Percentiles rank a stretch among this genome's conserved stretches.
Evolutionary conservation across 2,888 invertebrate species (phyloP).

Genomic region (Himalopsyche japonica): DNA sequence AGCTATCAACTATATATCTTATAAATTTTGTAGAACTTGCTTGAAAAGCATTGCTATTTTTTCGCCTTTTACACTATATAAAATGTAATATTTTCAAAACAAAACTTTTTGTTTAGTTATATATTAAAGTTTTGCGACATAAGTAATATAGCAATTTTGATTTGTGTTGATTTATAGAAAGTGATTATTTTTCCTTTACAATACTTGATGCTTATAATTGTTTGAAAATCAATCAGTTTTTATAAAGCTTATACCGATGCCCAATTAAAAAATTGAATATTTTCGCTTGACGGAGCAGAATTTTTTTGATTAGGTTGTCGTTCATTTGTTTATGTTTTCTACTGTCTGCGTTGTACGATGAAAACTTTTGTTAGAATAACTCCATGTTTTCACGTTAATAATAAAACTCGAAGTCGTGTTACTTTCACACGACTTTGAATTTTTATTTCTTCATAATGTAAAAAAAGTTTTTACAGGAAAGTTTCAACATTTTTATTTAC

Average conservation of each 20-base stretch:
- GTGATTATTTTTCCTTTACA: too few relatives aligned
- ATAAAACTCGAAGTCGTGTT: too few relatives aligned
- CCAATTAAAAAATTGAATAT: not conserved
- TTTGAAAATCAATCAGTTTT: not conserved
- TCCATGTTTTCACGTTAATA: not conserved
- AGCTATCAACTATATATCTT: too few relatives aligned
- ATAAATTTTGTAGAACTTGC: too few relatives aligned
- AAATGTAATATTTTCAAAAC: too few relatives aligned
- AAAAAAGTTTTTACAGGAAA: not conserved
- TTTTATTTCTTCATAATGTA: not conserved
- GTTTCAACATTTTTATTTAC: not conserved
- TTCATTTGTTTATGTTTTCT: not conserved
- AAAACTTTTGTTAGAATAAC: not conserved
- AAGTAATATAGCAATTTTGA: too few relatives aligned
- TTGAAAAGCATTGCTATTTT: too few relatives aligned
- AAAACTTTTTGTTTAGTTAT: too few relatives aligned
- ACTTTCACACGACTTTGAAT: not conserved
- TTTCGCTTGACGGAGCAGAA: not conserved
- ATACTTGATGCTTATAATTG: too few relatives aligned
- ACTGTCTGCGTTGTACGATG: not conserved
- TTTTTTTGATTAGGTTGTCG: not conserved
- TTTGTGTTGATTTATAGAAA: too few relatives aligned
- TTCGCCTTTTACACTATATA: too few relatives aligned
- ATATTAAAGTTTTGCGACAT: too few relatives aligned
- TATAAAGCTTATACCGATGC: not conserved